Base-by-base conservation (phyloP, 2,888 invertebrate species). In the Agrochola litura region DNA sequence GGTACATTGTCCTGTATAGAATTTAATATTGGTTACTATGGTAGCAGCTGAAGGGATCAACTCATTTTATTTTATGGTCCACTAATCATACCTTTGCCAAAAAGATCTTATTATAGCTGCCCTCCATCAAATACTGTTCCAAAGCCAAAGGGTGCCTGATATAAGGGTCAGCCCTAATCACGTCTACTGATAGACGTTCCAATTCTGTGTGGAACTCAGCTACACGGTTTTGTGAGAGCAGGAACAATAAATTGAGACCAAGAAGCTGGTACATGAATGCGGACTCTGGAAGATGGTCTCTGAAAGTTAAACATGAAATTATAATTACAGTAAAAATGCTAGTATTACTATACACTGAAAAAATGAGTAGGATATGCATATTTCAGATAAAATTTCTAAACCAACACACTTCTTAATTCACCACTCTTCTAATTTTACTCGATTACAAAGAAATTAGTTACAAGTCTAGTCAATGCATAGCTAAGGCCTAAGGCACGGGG, bases 51-150 rank as follows among this genome's bases (percentile, higher is more conserved):
- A 10, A 6, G n/a, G n/a, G 10, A 10, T n/a, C 4, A n/a, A 68
- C 10, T 68, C 16, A 37, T 56, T 30, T 56, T 68, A 0, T n/a
- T n/a, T 67, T 68, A n/a, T 19, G 2, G n/a, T 41, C 9, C 5
- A 56, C 6, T 37, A 52, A 41, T 69, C 54, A 72, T 79, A 97
- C 98, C 95, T 99, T 98, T 1, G 99, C 99, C 88, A 99, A 97
- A 92, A 99, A 99, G 76, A 99, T 98, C 96, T 99, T 99, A 93
- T 99, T 99, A 93, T 99, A 99, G 87, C 99, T 99, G 68, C 99
- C 99, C 94, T 99, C 99, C 99, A 99, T 99, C 74, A 99, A 97
- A 94, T 99, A 99, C 94, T 99, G 99, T 91, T 99, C 99, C 91
- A 99, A 97, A 14, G 99, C 99, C 19, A 99, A 97, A 0, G 99